phyloP scores from a whole-genome alignment of 2,113 vertebrate genomes.

The Nipponia nippon region DNA sequence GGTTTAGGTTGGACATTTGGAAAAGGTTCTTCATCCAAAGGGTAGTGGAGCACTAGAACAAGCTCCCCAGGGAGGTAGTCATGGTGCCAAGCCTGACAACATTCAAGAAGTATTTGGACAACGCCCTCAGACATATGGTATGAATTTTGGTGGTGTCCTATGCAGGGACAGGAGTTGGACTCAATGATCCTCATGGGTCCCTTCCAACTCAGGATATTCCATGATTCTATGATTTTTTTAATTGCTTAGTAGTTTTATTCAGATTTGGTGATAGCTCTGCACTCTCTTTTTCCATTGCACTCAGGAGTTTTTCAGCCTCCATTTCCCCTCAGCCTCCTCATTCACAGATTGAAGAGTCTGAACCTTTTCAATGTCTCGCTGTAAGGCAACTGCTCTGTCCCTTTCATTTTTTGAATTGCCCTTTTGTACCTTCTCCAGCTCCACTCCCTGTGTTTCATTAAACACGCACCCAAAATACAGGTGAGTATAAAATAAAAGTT shows the following conservation, averaged over 20 bases:
- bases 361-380: background rate
- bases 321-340: background rate
- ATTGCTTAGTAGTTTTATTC: background rate
- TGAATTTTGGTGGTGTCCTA: too few species aligned
- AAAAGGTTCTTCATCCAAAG: too few species aligned
- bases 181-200: too few species aligned
- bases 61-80: too few species aligned
- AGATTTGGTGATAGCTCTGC: background rate
- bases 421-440: background rate
- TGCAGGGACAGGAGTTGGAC: too few species aligned
- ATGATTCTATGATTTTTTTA: too few species aligned
- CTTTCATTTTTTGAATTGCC: background rate
- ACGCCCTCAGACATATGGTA: too few species aligned
- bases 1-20: too few species aligned
- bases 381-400: background rate
- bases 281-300: background rate
- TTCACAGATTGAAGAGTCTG: background rate
- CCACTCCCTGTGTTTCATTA: background rate
- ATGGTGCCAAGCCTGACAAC: too few species aligned
- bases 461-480: background rate
- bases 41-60: too few species aligned
- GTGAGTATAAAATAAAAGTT: background rate
- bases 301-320: background rate
- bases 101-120: too few species aligned
- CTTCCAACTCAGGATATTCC: too few species aligned